Percentiles rank a stretch among this genome's conserved stretches.
phyloP scores from a whole-genome alignment of 2,797 vertebrate genomes.

The Caiman crocodilus region DNA sequence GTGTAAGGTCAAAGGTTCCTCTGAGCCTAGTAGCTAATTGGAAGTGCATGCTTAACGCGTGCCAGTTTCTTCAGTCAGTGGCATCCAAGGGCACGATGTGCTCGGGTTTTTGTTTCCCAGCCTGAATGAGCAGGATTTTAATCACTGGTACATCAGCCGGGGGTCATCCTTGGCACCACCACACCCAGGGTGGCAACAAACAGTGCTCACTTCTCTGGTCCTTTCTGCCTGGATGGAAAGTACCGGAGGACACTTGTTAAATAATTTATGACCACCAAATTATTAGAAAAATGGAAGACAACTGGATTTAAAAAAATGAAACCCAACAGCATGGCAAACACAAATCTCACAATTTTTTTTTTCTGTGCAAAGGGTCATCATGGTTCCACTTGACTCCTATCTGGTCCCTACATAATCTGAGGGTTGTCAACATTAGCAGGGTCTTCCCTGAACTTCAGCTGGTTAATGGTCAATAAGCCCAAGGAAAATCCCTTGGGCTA shows the following conservation, averaged over 20 bases:
- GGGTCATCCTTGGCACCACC: too few species aligned
- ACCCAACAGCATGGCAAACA: background rate
- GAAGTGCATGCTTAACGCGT: too few species aligned
- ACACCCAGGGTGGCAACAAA: background rate
- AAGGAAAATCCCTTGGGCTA: background rate
- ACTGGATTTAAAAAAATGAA: background rate
- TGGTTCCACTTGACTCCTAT: rapidly evolving
- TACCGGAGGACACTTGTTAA: background rate
- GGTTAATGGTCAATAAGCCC: too few species aligned
- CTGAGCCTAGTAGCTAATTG: too few species aligned
- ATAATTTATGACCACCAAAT: background rate
- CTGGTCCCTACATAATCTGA: background rate
- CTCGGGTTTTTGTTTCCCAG: too few species aligned
- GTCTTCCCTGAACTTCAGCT: background rate
- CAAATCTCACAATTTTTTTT: background rate
- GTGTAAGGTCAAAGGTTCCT: too few species aligned
- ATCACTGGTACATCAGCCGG: too few species aligned
- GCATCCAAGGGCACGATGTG: too few species aligned
- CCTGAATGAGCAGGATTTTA: too few species aligned
- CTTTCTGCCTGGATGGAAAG: background rate
- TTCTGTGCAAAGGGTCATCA: background rate
- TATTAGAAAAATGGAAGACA: background rate
- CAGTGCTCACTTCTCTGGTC: background rate
- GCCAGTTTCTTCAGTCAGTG: too few species aligned
- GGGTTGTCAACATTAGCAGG: too few species aligned